phyloP scores from a whole-genome alignment of 2,888 invertebrate species.

The Amphipoea oculea region DNA sequence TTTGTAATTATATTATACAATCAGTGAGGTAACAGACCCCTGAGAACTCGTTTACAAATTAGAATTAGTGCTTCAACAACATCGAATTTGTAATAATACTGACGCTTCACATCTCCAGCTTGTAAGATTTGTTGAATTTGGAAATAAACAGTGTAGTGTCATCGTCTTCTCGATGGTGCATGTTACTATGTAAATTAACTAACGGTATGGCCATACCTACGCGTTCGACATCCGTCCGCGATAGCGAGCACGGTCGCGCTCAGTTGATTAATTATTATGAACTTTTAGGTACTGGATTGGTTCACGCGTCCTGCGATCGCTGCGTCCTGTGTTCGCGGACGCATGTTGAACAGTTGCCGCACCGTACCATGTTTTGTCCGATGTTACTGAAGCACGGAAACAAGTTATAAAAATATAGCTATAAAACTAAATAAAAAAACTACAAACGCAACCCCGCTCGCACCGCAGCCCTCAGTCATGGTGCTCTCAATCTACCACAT shows the following conservation, averaged over 20 bases:
- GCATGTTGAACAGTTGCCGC: neutral
- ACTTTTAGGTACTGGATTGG: neutral
- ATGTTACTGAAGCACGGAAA: constrained; percentile 82
- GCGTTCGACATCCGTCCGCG: neutral
- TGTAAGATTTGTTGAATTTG: constrained; percentile 44
- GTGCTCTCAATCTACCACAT: constrained; percentile 71
- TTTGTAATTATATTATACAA: constrained; percentile 76
- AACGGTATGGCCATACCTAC: constrained; percentile 3
- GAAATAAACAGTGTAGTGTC: constrained; percentile 37
- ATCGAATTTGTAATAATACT: constrained; percentile 82
- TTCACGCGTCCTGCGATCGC: neutral
- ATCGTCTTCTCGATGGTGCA: constrained; percentile 33
- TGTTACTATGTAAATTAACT: constrained; percentile 45
- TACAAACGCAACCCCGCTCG: constrained; percentile 76
- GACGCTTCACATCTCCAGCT: constrained; percentile 60
- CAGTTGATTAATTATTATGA: neutral
- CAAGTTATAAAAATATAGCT: constrained; percentile 81
- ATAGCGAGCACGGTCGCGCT: neutral
- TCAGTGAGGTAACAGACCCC: constrained; percentile 75
- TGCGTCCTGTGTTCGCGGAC: neutral
- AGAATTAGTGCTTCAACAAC: constrained; percentile 80
- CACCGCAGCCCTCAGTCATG: constrained; percentile 82
- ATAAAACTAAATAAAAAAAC: constrained; percentile 85
- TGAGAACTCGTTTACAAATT: constrained; percentile 77
- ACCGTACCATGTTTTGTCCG: constrained; percentile 59